Base-by-base conservation (phyloP, 2,113 vertebrate genomes). In the Gavia stellata region DNA sequence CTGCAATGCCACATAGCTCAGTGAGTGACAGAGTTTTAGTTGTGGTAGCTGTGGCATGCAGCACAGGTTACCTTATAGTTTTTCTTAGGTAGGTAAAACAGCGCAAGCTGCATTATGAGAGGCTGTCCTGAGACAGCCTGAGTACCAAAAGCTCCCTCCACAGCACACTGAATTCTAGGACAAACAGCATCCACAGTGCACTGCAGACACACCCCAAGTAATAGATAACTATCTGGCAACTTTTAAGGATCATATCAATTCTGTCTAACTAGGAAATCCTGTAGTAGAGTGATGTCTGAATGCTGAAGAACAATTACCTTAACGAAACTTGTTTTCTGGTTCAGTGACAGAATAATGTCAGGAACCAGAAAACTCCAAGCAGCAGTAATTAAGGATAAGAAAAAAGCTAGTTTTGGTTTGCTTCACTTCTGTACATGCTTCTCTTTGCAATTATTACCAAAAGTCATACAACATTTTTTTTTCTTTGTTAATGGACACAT, bases 161-260 rank as follows among this genome's bases (percentile, higher is more conserved):
- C n/a, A 67, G 55, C 70, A 77, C 34, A 13, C 5, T 14, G 29
- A 77, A 58, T 19, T 75, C 36, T 5, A 26, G 29, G 65, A 67
- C 18, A 71, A 90, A 81, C 14, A 73, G 81, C 66, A 88, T 10
- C 31, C 33, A 50, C 36, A 61, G 18, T 2, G 16, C 29, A 26
- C 52, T 44, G 29, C 3, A 79, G 34, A 47, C 0, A 1, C 8
- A 26, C 21, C 6, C 47, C 2, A 3, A 74, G 15, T 29, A 61
- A 55, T 0, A 75, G n/a, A 19, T 7, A 82, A 44, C 5, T 10
- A 33, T 13, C 59, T 20, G 42, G 29, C 56, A 75, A 23, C 25
- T 45, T 5, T 47, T 40, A 55, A 75, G 38, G 31, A 44, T 52
- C 10, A 52, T 44, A 71, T 17, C 10, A 81, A 40, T 53, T 81